These are phyloP conservation scores for Oreochromis grahami DNA, from an alignment of 2,797 vertebrate genomes.

Conservation along the genomic window DNA sequence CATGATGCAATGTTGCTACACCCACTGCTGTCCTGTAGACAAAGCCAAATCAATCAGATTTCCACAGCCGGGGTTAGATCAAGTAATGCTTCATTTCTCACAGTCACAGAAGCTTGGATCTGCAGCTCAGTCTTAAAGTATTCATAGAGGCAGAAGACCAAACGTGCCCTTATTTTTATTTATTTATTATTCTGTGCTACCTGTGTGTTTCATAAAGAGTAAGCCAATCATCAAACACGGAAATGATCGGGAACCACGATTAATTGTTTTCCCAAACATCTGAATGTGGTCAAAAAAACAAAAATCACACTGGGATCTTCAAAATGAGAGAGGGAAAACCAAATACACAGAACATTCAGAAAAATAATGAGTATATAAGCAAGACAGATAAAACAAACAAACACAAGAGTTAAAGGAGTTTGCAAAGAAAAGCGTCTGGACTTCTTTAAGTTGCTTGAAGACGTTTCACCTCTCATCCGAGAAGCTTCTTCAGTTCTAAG, in stretches of 20 bases:
- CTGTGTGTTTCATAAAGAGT: conserved; percentile 8
- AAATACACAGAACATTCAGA: background rate
- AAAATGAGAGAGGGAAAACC: background rate
- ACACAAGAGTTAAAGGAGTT: conserved; percentile 1
- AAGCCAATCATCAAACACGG: conserved; percentile 33
- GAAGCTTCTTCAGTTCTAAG: too few species aligned
- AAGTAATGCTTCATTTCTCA: conserved; percentile 17
- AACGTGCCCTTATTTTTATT: background rate
- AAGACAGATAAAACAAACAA: background rate
- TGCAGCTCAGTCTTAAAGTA: conserved; percentile 4
- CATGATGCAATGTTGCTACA: conserved; percentile 26
- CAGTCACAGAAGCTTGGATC: conserved; percentile 10
- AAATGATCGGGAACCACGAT: background rate
- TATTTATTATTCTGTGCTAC: conserved; percentile 3
- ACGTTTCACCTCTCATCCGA: too few species aligned
- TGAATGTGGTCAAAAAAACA: background rate
- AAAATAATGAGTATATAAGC: background rate
- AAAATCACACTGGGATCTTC: background rate
- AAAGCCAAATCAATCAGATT: conserved; percentile 25
- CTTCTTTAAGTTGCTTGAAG: too few species aligned
- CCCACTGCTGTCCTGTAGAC: background rate
- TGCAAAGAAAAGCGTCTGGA: too few species aligned
- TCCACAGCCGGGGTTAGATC: conserved; percentile 4
- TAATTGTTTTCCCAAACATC: conserved; percentile 18
- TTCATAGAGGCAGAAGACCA: conserved; percentile 26